A percentile compares a stretch with the other conserved stretches of the same genome.
These are phyloP conservation scores for Schlechtendalia chinensis DNA, from an alignment of 1,140 invertebrate genomes.

Conservation along the genomic window DNA sequence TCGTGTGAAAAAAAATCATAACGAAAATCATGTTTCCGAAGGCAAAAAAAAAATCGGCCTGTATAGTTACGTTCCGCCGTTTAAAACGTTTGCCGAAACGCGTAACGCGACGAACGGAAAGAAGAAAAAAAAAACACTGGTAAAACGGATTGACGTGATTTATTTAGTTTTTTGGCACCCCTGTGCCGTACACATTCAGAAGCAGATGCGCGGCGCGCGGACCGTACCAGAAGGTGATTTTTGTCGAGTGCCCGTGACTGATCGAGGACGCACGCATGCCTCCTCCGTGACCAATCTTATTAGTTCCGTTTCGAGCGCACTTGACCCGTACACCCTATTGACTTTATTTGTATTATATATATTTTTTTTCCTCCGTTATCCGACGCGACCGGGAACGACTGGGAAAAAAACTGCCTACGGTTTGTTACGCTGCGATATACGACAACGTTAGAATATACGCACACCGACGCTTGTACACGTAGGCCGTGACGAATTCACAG, in stretches of 20 bases:
- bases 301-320: slow-evolving; percentile 45
- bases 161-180: slow-evolving; percentile 46
- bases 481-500: slow-evolving; percentile 6
- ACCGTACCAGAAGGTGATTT: slow-evolving; percentile 47
- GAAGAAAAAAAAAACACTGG: slow-evolving; percentile 7
- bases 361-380: not conserved
- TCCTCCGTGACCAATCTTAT: slow-evolving; percentile 49
- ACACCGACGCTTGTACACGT: too few species aligned
- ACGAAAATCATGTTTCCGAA: too few species aligned
- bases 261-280: slow-evolving; percentile 43
- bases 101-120: too few species aligned
- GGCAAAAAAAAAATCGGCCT: too few species aligned
- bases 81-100: too few species aligned
- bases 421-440: too few species aligned
- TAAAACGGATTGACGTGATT: slow-evolving; percentile 1
- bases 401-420: not conserved
- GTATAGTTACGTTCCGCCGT: too few species aligned
- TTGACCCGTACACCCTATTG: slow-evolving; percentile 42
- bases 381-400: not conserved
- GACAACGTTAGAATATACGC: too few species aligned
- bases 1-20: too few species aligned
- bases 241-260: slow-evolving; percentile 48
- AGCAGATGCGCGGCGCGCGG: slow-evolving; percentile 46
- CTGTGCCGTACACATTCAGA: not conserved
- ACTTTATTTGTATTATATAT: not conserved